Percentiles rank a stretch among this genome's conserved stretches.
phyloP scores from a whole-genome alignment of 2,888 invertebrate genomes.

The Sarcophaga rosellei region DNA sequence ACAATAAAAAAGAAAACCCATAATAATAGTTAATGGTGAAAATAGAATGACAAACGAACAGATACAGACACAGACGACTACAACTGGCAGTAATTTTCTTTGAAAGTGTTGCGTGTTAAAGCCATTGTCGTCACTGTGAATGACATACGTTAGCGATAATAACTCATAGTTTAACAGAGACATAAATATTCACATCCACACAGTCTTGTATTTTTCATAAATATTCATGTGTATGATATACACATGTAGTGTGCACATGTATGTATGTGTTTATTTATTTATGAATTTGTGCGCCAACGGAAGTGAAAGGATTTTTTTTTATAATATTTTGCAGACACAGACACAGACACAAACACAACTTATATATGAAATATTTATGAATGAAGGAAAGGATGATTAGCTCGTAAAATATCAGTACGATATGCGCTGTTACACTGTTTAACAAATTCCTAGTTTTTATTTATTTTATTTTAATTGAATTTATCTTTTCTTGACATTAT shows the following conservation, averaged over 20 bases:
- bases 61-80: neutral
- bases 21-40: conserved; percentile 29
- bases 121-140: conserved; percentile 53
- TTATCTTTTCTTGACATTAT: too few species aligned
- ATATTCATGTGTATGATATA: neutral
- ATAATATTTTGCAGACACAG: neutral
- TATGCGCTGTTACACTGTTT: too few species aligned
- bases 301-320: neutral
- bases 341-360: neutral
- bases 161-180: conserved; percentile 28
- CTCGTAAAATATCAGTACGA: too few species aligned
- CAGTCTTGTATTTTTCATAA: neutral
- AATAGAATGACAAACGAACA: neutral
- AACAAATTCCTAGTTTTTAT: too few species aligned
- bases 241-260: neutral
- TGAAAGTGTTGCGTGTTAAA: conserved; percentile 58
- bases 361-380: neutral
- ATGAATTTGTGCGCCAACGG: neutral
- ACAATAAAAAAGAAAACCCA: neutral
- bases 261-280: neutral
- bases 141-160: conserved; percentile 56
- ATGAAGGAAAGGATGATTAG: too few species aligned
- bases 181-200: neutral
- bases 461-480: too few species aligned
- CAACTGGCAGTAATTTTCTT: neutral